phyloP scores from a whole-genome alignment of 64 coral and sea anemone species.

The Porites australiensis region DNA sequence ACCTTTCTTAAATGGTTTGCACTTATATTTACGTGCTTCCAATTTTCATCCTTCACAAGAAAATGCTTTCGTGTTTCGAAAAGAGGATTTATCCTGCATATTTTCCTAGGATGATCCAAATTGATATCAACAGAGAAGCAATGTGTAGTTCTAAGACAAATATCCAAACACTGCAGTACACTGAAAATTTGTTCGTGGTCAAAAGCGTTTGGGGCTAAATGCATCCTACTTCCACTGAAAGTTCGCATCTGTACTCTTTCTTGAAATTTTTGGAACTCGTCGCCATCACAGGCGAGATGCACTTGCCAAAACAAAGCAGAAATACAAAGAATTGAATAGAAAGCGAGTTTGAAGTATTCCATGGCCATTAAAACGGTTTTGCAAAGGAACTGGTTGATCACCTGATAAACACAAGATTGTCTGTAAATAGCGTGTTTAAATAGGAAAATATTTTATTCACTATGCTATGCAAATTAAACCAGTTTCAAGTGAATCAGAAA shows the following conservation, averaged over 20 bases:
- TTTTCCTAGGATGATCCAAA: background rate
- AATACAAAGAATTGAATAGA: too few species aligned
- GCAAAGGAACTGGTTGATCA: too few species aligned
- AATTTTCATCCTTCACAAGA: background rate
- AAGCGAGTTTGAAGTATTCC: too few species aligned
- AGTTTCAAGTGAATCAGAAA: too few species aligned
- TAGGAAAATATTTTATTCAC: too few species aligned
- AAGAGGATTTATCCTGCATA: background rate
- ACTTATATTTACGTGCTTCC: background rate
- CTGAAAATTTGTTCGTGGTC: background rate
- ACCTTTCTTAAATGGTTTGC: background rate
- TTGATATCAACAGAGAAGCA: constrained; percentile 2
- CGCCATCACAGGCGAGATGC: background rate
- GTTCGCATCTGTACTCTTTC: background rate
- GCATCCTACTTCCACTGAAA: background rate
- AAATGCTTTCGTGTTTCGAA: background rate
- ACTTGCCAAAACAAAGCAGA: too few species aligned
- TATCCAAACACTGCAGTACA: background rate
- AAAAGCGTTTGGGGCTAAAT: background rate
- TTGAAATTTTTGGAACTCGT: background rate
- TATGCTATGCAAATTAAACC: too few species aligned
- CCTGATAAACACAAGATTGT: too few species aligned
- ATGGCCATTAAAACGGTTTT: too few species aligned
- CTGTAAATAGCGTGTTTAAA: too few species aligned
- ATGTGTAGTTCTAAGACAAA: background rate